Conservation (phyloP, 2,888 invertebrate genomes). For the Platycheirus albimanus region DNA sequence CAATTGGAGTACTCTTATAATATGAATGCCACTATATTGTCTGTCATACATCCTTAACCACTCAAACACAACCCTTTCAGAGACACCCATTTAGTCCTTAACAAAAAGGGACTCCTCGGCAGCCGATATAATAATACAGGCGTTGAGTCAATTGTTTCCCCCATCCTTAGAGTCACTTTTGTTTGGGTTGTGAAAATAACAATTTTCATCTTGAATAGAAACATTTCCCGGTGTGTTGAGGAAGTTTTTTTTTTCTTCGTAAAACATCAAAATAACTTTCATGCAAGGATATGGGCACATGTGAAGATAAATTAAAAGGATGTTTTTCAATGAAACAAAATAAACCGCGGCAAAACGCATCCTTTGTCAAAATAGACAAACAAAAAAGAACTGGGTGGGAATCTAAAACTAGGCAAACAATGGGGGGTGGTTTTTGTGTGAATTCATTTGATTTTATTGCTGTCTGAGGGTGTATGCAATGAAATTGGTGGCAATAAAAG, state of each 20-base stretch:
- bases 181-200: slow-evolving; percentile 33
- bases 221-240: slow-evolving; percentile 17
- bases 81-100: slow-evolving; percentile 33
- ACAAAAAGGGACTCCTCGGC: slow-evolving; percentile 21
- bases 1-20: slow-evolving; percentile 33
- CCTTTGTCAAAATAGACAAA: slow-evolving; percentile 4
- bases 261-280: neutral
- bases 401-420: neutral
- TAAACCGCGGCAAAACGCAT: neutral
- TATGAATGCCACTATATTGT: slow-evolving; percentile 18
- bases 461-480: neutral
- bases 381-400: neutral
- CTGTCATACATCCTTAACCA: slow-evolving; percentile 49
- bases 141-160: slow-evolving; percentile 58
- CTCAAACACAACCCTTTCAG: slow-evolving; percentile 50
- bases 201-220: slow-evolving; percentile 38
- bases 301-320: slow-evolving; percentile 6
- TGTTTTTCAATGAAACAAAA: slow-evolving; percentile 17
- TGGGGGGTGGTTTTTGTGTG: neutral
- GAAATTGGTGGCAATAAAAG: too few species aligned
- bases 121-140: slow-evolving; percentile 43
- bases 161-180: slow-evolving; percentile 8
- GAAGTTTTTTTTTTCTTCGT: neutral
- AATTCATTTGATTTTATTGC: slow-evolving; percentile 2
- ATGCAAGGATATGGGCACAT: neutral